Evolutionary conservation across 1,140 invertebrate species (phyloP), one percentile per base, ranked within the genome.

Genomic region (Ooceraea biroi): DNA sequence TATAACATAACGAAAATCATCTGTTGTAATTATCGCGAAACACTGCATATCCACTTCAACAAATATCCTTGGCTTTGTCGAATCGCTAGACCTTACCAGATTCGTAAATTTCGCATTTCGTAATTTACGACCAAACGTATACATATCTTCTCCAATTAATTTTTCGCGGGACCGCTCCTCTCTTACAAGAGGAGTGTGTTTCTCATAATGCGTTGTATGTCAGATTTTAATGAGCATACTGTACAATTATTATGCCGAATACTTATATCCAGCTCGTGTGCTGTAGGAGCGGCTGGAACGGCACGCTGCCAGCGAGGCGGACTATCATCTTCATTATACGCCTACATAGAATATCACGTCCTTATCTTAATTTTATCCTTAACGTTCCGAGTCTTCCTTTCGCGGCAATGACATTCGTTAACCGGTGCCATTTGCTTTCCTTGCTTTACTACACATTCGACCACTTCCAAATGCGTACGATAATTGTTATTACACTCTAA

Each of bases 291-390:
- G 36, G 7, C 57, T 84, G 76, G 44, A 85, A 85, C 55, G 44
- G 71, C 50, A 77, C 58, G 68, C 55, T 61, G 61, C 63, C 84
- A 74, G 61, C 73, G 52, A 84, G 46, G 58, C 87, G 52, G 73
- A 85, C 57, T 77, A 82, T 88, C 85, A 76, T 82, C 63, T 69
- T 61, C 72, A 55, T 66, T 78, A 71, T 57, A 83, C 73, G 60
- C 84, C 84, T 74, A 85, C 85, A 50, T 48, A 44, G 41, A 69
- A 30, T 65, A 65, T 41, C 86, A 52, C 68, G 30, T 60, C 27
- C 86, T 88, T 89, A 89, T 88, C 87, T 88, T 88, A 88, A 88
- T 88, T 88, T 80, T 61, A 65, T 48, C 83, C 58, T 68, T 72
- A 88, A 88, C 66, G 78, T 77, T 71, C 58, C 27, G 58, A 44